phyloP scores from a whole-genome alignment of 2,113 vertebrate genomes.

The Physeter macrocephalus region DNA sequence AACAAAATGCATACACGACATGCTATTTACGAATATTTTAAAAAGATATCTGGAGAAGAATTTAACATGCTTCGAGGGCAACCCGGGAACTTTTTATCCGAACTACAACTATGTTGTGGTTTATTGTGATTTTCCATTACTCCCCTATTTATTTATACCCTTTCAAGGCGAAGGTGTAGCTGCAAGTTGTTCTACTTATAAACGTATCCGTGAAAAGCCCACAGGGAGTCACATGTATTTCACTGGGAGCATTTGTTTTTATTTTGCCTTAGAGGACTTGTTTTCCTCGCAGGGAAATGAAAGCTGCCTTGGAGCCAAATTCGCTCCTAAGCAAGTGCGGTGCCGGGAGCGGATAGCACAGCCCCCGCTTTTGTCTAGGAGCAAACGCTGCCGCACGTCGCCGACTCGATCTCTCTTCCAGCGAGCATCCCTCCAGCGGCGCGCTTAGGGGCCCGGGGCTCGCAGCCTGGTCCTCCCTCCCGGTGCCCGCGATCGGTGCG shows the following conservation, averaged over 20 bases:
- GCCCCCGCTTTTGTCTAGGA: conserved; percentile 55
- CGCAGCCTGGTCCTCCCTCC: neutral
- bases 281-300: neutral
- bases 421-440: neutral
- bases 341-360: neutral
- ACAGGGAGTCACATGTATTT: neutral
- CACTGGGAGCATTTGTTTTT: conserved; percentile 34
- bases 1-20: neutral
- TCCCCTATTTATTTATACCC: neutral
- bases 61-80: neutral
- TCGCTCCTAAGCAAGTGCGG: neutral
- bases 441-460: neutral
- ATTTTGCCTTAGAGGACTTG: conserved; percentile 6
- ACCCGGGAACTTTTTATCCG: conserved; percentile 73
- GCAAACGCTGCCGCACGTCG: neutral
- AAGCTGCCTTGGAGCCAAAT: neutral
- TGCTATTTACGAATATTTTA: neutral
- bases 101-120: conserved; percentile 32
- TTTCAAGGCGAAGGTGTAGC: neutral
- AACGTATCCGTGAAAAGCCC: neutral
- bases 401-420: neutral
- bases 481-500: neutral
- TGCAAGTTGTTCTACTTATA: conserved; percentile 4
- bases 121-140: conserved; percentile 33
- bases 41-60: conserved; percentile 23